A percentile compares a stretch with the other conserved stretches of the same genome.
Conservation (phyloP, 2,113 vertebrate species). For the Petroica traversi region DNA sequence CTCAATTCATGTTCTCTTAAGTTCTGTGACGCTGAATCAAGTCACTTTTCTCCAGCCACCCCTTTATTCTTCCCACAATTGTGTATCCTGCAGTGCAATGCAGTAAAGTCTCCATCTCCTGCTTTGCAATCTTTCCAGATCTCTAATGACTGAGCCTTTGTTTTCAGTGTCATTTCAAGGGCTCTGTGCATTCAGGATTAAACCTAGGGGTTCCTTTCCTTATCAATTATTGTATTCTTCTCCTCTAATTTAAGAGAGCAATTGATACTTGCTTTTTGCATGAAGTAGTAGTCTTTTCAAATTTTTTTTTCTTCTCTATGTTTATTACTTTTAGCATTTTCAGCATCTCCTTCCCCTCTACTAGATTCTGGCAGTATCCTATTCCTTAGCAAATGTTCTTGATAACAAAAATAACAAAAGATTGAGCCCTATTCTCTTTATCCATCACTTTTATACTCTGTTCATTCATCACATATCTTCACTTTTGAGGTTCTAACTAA, state of each 20-base stretch:
- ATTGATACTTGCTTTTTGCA: background rate
- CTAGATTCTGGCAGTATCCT: background rate
- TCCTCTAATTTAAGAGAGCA: background rate
- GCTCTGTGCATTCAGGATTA: background rate
- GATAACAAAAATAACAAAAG: background rate
- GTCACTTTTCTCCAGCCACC: background rate
- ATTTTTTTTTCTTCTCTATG: background rate
- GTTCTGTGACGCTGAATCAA: background rate
- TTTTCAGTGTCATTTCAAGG: background rate
- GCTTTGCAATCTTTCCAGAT: background rate
- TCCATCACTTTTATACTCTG: background rate
- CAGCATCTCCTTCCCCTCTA: background rate
- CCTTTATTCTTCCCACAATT: background rate
- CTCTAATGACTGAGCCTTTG: background rate
- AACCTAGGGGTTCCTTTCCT: background rate
- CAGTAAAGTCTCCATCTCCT: background rate
- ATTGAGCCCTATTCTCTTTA: background rate
- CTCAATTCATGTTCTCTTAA: background rate
- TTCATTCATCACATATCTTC: background rate
- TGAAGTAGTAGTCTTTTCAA: background rate
- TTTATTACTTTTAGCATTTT: background rate
- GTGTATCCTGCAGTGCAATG: slow-evolving; percentile 1
- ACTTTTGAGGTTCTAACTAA: background rate
- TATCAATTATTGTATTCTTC: background rate
- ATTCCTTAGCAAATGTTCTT: background rate